Evolutionary conservation across 92 coral and sea anemone species (phyloP), one percentile per base, ranked within the genome.

Genomic region (Palythoa caribaeorum): DNA sequence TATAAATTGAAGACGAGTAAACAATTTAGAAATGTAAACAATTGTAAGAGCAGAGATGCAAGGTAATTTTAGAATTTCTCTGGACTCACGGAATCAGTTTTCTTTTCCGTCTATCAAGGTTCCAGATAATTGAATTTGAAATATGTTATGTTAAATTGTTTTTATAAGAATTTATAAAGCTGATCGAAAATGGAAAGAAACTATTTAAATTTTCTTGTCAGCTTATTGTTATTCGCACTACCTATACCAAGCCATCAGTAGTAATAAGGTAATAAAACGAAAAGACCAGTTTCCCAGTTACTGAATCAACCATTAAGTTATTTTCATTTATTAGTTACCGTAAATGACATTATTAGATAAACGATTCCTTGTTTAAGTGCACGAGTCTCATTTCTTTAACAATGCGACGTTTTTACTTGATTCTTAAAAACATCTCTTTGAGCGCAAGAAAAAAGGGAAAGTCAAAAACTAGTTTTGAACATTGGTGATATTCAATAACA

Each of bases 1-100:
- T 81, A 81, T 81, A 47, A 65, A 81, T 81, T 66, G 44, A 81
- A 44, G 59, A 44, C 52, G 53, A 68, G 74, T 44, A 81, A 65
- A 28, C 86, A n/a, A 47, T 8, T 21, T 16, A 8, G 62, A 65
- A 81, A 44, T 66, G 76, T 48, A 81, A 81, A 81, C 86, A 81
- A 66, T 81, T 81, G 21, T 81, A 66, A 65, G 55, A 2, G 50
- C 15, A 57, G 13, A 28, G 40, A 14, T 39, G 54, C 11, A 20
- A 77, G 47, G 5, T 77, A 28, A 15, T 15, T 75, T 52, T 36
- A 5, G 60, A 9, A 44, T 3, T 47, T 48, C 36, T 44, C 19
- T 52, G 17, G 62, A 55, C 62, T 55, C 62, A 55, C 14, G 63
- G 48, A 15, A 14, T 35, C 10, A 9, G 1, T 17, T 38, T 79